phyloP scores from a whole-genome alignment of 1,140 invertebrate species.

The Cephus cinctus region DNA sequence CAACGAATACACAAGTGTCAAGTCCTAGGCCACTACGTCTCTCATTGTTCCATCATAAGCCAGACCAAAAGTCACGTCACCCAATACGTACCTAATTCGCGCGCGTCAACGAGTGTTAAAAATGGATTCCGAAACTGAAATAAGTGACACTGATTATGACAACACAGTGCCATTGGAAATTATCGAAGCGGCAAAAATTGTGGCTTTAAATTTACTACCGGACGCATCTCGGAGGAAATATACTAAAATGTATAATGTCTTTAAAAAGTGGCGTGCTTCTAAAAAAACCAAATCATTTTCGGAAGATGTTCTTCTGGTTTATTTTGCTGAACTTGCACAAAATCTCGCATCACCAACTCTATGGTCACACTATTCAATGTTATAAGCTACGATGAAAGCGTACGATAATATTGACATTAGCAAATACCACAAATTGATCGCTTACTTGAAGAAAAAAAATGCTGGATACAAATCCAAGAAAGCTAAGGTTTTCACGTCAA shows the following conservation, averaged over 20 bases:
- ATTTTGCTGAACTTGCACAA: constrained; percentile 11
- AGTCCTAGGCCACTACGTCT: no score
- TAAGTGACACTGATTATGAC: no score
- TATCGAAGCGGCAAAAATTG: constrained; percentile 3
- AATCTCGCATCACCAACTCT: constrained; percentile 11
- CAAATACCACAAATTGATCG: constrained; percentile 3
- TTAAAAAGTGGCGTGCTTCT: neutral
- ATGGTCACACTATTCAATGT: constrained; percentile 10
- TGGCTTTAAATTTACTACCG: constrained; percentile 7
- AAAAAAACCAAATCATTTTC: constrained; percentile 8
- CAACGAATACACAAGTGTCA: no score
- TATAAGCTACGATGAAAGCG: constrained; percentile 2
- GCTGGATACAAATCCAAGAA: constrained; percentile 12
- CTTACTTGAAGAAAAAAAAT: constrained; percentile 5
- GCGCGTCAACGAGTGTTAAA: no score
- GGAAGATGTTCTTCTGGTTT: constrained; percentile 11
- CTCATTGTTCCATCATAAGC: no score
- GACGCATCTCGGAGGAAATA: constrained; percentile 8
- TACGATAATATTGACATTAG: constrained; percentile 13
- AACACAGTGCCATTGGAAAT: no score
- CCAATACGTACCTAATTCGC: no score
- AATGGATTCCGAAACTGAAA: no score
- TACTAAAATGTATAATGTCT: constrained; percentile 3
- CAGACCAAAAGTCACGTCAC: no score
- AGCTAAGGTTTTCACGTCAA: constrained; percentile 7